A percentile compares a stretch with the other conserved stretches of the same genome.
These are phyloP conservation scores for Todus mexicanus DNA, from an alignment of 2,797 vertebrate species.

Conservation along the genomic window DNA sequence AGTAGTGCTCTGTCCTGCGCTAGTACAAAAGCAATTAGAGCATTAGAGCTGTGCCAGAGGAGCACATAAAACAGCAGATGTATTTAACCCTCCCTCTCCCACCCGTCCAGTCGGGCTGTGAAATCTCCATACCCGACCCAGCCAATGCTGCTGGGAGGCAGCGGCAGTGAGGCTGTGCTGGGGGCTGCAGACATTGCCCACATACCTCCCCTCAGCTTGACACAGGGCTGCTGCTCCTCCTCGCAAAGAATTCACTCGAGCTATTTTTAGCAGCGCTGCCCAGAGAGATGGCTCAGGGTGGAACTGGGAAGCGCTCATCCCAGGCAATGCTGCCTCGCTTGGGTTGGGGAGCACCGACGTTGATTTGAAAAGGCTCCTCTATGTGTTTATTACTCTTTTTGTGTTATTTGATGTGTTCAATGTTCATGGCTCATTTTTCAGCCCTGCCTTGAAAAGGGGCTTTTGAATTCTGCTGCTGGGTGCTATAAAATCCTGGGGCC, in stretches of 20 bases:
- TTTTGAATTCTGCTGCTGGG: background rate
- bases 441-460: background rate
- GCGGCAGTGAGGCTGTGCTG: background rate
- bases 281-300: background rate
- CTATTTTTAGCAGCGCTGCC: slow-evolving; percentile 61
- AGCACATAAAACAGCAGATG: background rate
- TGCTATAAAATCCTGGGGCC: background rate
- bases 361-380: background rate
- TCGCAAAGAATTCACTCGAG: background rate
- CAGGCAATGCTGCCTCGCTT: fast-evolving
- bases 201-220: background rate
- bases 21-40: slow-evolving; percentile 4
- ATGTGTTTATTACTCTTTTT: background rate
- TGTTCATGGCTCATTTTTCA: background rate
- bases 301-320: background rate
- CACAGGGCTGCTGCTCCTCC: background rate
- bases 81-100: background rate
- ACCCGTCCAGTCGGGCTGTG: background rate
- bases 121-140: background rate
- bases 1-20: background rate
- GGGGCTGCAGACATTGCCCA: background rate
- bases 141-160: background rate
- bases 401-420: background rate
- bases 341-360: fast-evolving
- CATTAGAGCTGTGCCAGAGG: background rate